Conservation (phyloP, 1,140 invertebrate genomes). For the Drosophila sechellia region DNA sequence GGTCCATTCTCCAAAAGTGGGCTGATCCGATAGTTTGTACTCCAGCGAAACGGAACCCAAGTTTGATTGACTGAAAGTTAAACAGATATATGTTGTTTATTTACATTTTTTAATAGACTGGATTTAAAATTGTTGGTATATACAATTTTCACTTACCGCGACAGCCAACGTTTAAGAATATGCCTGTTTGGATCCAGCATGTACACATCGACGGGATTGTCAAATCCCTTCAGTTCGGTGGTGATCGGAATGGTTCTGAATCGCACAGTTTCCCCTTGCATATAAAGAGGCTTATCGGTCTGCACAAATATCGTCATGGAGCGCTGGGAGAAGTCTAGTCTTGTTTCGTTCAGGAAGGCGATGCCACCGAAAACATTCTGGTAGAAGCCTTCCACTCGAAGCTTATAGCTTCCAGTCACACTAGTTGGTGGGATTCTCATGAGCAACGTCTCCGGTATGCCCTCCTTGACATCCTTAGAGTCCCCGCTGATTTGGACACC, state of each 20-base stretch:
- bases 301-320: constrained; percentile 98
- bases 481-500: constrained; percentile 94
- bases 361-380: constrained; percentile 93
- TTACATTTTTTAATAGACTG: not conserved
- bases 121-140: no score
- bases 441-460: constrained; percentile 92
- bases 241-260: constrained; percentile 96
- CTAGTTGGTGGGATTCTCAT: constrained; percentile 94
- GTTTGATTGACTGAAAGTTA: constrained; percentile 88
- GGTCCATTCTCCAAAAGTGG: constrained; percentile 96
- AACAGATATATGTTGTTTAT: no score
- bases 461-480: constrained; percentile 90
- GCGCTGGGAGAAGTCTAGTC: constrained; percentile 92
- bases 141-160: constrained; percentile 80
- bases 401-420: constrained; percentile 91
- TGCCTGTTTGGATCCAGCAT: constrained; percentile 94
- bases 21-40: constrained; percentile 96
- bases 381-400: constrained; percentile 95
- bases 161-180: constrained; percentile 95
- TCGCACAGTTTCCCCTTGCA: constrained; percentile 94
- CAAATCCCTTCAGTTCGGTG: constrained; percentile 94
- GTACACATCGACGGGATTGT: constrained; percentile 94
- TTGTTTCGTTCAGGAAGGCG: constrained; percentile 93
- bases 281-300: constrained; percentile 97
- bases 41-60: constrained; percentile 95